phyloP scores from a whole-genome alignment of 2,888 invertebrate genomes.

The Spisula subtruncata region DNA sequence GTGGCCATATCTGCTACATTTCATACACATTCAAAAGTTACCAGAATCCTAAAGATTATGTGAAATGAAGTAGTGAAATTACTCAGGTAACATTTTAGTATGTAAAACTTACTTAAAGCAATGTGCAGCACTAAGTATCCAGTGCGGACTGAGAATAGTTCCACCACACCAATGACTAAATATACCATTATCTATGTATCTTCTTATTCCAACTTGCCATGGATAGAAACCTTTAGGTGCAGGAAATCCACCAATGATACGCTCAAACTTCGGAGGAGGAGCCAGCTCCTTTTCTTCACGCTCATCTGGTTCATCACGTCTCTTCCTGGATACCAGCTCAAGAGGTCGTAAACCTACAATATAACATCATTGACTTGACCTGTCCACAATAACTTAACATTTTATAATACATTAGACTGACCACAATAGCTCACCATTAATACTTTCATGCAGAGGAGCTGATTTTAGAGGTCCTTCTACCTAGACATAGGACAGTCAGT shows the following conservation, averaged over 20 bases:
- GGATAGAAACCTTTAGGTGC: constrained; percentile 83
- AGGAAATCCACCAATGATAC: constrained; percentile 81
- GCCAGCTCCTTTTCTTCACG: constrained; percentile 55
- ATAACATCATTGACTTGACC: not conserved
- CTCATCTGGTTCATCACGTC: constrained; percentile 58
- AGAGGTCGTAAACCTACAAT: constrained; percentile 67
- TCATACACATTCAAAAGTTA: not conserved
- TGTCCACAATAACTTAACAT: too few relatives aligned
- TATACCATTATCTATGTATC: constrained; percentile 33
- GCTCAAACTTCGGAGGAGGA: constrained; percentile 64
- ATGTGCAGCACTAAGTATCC: constrained; percentile 87
- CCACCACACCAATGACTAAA: constrained; percentile 84
- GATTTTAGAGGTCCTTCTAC: too few relatives aligned
- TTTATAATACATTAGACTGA: too few relatives aligned
- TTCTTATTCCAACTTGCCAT: constrained; percentile 84
- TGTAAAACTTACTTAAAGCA: constrained; percentile 77
- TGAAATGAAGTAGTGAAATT: not conserved
- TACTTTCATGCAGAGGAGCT: too few relatives aligned
- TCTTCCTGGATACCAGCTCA: constrained; percentile 66
- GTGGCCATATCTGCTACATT: too few relatives aligned
- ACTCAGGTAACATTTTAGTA: not conserved
- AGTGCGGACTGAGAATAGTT: constrained; percentile 81
- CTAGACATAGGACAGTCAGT: too few relatives aligned
- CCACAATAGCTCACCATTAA: too few relatives aligned
- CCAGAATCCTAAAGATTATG: not conserved